Evolutionary conservation across 2,888 invertebrate species (phyloP).

Genomic region (Mesorhabditis belari): DNA sequence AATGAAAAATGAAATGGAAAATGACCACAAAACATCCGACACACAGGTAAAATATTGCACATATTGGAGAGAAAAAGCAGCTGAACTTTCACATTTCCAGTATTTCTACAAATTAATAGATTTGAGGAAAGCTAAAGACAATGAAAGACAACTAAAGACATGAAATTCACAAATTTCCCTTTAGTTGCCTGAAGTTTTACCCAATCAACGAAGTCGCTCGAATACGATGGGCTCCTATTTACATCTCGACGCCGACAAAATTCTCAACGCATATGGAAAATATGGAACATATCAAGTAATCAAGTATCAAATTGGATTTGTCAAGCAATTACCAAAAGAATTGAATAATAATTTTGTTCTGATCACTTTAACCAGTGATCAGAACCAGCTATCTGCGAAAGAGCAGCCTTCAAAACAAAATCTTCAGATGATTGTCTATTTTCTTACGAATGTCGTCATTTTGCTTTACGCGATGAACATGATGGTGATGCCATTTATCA

Average conservation of each 20-base stretch:
- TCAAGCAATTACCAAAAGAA: background rate
- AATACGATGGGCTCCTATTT: slow-evolving; percentile 9
- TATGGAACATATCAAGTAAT: slow-evolving; percentile 47
- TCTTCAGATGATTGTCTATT: slow-evolving; percentile 27
- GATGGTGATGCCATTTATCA: slow-evolving; percentile 48
- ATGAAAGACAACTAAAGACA: too few species aligned
- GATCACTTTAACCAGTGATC: slow-evolving; percentile 15
- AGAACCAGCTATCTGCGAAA: slow-evolving; percentile 13
- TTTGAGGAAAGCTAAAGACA: too few species aligned
- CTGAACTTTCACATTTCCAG: too few species aligned
- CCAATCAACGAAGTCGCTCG: too few species aligned
- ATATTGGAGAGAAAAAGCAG: too few species aligned
- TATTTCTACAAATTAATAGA: too few species aligned
- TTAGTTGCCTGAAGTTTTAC: too few species aligned
- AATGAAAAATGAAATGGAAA: too few species aligned
- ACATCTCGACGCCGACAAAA: slow-evolving; percentile 47
- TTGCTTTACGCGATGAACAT: slow-evolving; percentile 26
- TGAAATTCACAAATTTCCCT: too few species aligned
- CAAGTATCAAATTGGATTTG: background rate
- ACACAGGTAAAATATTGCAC: too few species aligned
- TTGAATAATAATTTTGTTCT: background rate
- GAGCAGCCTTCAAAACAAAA: slow-evolving; percentile 26
- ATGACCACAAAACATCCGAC: too few species aligned
- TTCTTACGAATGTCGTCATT: slow-evolving; percentile 25
- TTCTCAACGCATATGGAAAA: slow-evolving; percentile 42